Evolutionary conservation across 2,797 vertebrate species (phyloP), one percentile per base, ranked within the genome.

Genomic region (Percopsis omiscomaycus): DNA sequence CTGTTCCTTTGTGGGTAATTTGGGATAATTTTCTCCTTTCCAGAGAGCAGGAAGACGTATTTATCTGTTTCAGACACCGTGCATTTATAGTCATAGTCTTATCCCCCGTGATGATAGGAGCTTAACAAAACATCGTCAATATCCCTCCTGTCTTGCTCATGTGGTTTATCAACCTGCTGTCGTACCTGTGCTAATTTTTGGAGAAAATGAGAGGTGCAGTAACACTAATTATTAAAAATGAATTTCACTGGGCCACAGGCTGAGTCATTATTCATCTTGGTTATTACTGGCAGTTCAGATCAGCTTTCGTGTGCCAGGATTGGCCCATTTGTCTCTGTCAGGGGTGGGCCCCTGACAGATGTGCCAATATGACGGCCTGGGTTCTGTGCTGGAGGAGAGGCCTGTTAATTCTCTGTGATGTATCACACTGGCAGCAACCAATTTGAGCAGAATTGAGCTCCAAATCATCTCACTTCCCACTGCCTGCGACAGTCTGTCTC

Each of bases 361-460:
- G 88, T 91, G 88, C 89, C 92, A 92, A 92, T 91, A 91, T 88
- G 90, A 84, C 87, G 82, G 75, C 84, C 78, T 84, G 87, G 86
- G 76, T 90, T 88, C 74, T 80, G 83, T 78, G 84, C 83, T 89
- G 63, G 87, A 81, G 83, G 57, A 88, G 82, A 86, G 80, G 83
- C 86, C 87, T 92, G 88, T 90, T 93, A 92, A 93, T 93, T 92
- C 85, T 85, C 83, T 71, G 75, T 92, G 92, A 93, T 93, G 89
- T 89, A 92, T 93, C 87, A 84, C 73, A 80, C 89, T 91, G 92
- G 90, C 92, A 89, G 89, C 87, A 89, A 91, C 89, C 91, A 92
- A 93, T 93, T 92, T 92, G 74, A 86, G 87, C 80, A 81, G 84
- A 90, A 91, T 89, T 90, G 84, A 88, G 89, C 87, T 86, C 88